Percentiles rank a stretch among this genome's conserved stretches.
phyloP scores from a whole-genome alignment of 1,140 invertebrate species.

The Scaptomyza pallida region DNA sequence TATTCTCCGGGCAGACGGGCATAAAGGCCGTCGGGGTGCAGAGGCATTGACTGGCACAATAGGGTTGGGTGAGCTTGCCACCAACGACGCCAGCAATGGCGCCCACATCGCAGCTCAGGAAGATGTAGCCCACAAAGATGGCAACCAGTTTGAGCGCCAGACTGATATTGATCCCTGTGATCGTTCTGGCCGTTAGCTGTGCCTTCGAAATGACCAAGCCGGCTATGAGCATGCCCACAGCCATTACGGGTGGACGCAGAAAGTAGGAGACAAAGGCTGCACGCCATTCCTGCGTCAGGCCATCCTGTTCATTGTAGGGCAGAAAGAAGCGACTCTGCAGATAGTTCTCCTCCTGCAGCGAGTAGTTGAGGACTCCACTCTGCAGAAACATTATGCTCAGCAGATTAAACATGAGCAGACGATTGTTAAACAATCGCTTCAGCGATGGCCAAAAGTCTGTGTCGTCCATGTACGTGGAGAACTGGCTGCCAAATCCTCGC shows the following conservation, averaged over 20 bases:
- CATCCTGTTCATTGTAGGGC: constrained; percentile 85
- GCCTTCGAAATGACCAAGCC: constrained; percentile 87
- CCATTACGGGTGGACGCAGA: constrained; percentile 87
- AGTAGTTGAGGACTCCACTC: constrained; percentile 86
- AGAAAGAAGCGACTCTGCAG: constrained; percentile 86
- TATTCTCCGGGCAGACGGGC: constrained; percentile 87
- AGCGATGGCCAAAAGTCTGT: constrained; percentile 85
- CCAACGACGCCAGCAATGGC: constrained; percentile 84
- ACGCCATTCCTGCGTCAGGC: constrained; percentile 85
- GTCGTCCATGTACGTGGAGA: constrained; percentile 77
- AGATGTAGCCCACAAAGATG: constrained; percentile 86
- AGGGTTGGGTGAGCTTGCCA: constrained; percentile 84
- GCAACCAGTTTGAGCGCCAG: constrained; percentile 74
- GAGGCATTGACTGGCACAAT: constrained; percentile 87
- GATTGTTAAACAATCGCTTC: constrained; percentile 86
- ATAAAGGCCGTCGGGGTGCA: constrained; percentile 87
- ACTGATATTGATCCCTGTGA: constrained; percentile 85
- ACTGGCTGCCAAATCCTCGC: constrained; percentile 65
- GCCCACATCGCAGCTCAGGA: constrained; percentile 86
- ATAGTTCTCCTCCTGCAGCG: constrained; percentile 85
- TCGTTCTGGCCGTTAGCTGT: constrained; percentile 84
- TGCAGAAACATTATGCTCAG: constrained; percentile 86
- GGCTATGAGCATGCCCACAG: constrained; percentile 86
- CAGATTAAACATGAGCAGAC: constrained; percentile 86
- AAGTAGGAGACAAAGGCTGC: constrained; percentile 85